A percentile compares a stretch with the other conserved stretches of the same genome.
These are phyloP conservation scores for Drosophila novamexicana DNA, from an alignment of 1,140 invertebrate species.

Conservation along the genomic window DNA sequence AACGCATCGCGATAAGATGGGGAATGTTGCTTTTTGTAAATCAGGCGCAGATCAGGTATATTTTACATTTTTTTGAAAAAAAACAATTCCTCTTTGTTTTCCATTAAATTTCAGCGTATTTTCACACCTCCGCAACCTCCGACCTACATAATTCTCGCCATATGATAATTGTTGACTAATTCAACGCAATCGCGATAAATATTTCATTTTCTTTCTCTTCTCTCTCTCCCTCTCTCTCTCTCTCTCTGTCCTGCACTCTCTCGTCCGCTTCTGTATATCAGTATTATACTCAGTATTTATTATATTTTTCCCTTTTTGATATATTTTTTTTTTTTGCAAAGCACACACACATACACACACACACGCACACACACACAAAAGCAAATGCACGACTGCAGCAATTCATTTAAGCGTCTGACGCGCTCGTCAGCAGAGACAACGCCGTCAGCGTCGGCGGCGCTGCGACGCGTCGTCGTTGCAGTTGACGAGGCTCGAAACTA, in stretches of 20 bases:
- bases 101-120: constrained; percentile 2
- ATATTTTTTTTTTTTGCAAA: constrained; percentile 30
- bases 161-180: constrained; percentile 66
- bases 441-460: constrained; percentile 19
- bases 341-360: constrained; percentile 3
- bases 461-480: constrained; percentile 63
- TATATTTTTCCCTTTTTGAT: constrained; percentile 17
- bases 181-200: constrained; percentile 1
- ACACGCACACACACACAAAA: constrained; percentile 34
- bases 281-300: constrained; percentile 32
- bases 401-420: constrained; percentile 72
- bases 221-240: background rate
- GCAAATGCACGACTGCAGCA: constrained; percentile 38
- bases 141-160: constrained; percentile 1
- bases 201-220: background rate
- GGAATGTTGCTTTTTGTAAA: too few species aligned
- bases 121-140: background rate
- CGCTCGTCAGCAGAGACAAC: constrained; percentile 33
- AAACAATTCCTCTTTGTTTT: constrained; percentile 8
- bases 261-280: constrained; percentile 3
- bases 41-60: too few species aligned
- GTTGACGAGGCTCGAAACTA: constrained; percentile 78
- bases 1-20: too few species aligned
- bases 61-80: background rate
- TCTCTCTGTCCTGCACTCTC: background rate